Evolutionary conservation across 2,888 invertebrate species (phyloP).

Genomic region (Autographa gamma): DNA sequence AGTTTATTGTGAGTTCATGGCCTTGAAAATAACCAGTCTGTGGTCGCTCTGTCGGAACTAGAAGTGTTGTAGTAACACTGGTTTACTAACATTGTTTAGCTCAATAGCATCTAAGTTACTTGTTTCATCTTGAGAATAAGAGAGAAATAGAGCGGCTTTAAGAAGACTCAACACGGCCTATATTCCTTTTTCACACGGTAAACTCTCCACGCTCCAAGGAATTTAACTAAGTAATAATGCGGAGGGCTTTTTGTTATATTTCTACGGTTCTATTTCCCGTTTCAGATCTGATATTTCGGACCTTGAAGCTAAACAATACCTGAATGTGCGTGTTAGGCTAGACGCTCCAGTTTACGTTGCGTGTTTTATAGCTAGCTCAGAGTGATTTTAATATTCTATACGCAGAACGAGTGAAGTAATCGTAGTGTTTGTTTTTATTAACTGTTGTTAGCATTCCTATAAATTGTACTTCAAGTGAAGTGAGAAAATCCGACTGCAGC

Average conservation of each 20-base stretch:
- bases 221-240: too few species aligned
- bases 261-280: conserved; percentile 6
- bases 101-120: conserved; percentile 18
- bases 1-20: conserved; percentile 23
- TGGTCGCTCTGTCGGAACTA: conserved; percentile 46
- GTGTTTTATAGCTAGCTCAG: conserved; percentile 43
- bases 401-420: not conserved
- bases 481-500: not conserved
- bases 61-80: conserved; percentile 34
- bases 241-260: too few species aligned
- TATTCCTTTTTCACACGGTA: too few species aligned
- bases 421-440: not conserved
- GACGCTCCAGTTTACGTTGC: conserved; percentile 46
- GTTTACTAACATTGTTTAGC: conserved; percentile 16
- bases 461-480: not conserved
- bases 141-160: too few species aligned
- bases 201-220: too few species aligned
- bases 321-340: conserved; percentile 28
- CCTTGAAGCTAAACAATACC: conserved; percentile 40
- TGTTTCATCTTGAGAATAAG: not conserved
- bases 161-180: too few species aligned
- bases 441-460: not conserved
- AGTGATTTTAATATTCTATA: conserved; percentile 11
- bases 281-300: not conserved
- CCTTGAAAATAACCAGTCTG: conserved; percentile 44